Conservation (phyloP, 2,888 invertebrate genomes). For the Bugulina stolonifera region DNA sequence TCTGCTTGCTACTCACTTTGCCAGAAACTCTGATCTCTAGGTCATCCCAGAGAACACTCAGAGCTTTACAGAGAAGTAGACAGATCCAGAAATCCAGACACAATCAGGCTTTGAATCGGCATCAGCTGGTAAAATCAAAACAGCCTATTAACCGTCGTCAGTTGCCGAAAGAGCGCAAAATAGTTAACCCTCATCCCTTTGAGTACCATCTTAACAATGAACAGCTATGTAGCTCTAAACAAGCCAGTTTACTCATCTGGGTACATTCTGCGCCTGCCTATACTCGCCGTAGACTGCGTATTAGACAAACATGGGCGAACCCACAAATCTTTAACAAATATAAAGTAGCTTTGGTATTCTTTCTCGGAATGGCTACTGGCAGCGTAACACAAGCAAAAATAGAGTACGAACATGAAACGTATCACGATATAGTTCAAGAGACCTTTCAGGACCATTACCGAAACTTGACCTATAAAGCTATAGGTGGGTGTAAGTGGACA, state of each 20-base stretch:
- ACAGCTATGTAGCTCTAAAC: background rate
- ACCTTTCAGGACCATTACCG: conserved; percentile 53
- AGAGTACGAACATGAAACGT: conserved; percentile 40
- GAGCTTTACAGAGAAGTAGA: too few relatives aligned
- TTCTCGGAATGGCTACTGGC: conserved; percentile 41
- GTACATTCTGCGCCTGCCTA: conserved; percentile 49
- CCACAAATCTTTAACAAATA: conserved; percentile 6
- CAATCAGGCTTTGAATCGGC: too few relatives aligned
- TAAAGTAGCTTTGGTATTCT: conserved; percentile 41
- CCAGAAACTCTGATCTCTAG: too few relatives aligned
- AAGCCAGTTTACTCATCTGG: conserved; percentile 38
- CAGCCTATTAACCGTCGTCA: too few relatives aligned
- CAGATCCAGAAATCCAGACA: too few relatives aligned
- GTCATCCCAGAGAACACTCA: too few relatives aligned
- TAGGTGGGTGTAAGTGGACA: conserved; percentile 54
- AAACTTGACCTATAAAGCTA: conserved; percentile 55
- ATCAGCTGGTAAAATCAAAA: too few relatives aligned
- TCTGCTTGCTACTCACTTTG: too few relatives aligned
- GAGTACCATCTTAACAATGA: conserved; percentile 5
- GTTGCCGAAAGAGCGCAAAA: too few relatives aligned
- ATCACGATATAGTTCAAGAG: conserved; percentile 50
- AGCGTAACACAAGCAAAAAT: conserved; percentile 36
- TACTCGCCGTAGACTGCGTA: conserved; percentile 41
- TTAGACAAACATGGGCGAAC: conserved; percentile 49
- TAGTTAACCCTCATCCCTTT: conserved; percentile 23